phyloP scores from a whole-genome alignment of 2,797 vertebrate genomes.

The Psittacula derbiana region DNA sequence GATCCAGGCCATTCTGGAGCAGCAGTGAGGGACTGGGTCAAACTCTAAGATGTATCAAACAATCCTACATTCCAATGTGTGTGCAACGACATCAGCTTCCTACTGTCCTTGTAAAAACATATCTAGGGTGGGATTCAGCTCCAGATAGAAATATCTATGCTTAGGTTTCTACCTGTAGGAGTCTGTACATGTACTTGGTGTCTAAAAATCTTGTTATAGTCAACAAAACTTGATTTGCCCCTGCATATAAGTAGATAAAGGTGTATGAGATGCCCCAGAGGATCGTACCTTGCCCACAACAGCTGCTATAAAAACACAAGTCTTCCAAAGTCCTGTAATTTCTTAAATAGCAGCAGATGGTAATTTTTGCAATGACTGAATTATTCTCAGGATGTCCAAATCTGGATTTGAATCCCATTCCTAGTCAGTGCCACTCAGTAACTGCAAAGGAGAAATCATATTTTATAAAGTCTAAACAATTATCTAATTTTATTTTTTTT shows the following conservation, averaged over 20 bases:
- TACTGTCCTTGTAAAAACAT: neutral
- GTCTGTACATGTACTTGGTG: neutral
- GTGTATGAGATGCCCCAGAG: neutral
- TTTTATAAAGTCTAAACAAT: neutral
- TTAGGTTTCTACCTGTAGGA: neutral
- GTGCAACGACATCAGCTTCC: neutral
- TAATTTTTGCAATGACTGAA: neutral
- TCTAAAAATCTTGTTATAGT: neutral
- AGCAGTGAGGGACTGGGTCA: neutral
- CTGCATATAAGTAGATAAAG: neutral
- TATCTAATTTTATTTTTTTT: neutral
- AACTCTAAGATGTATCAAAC: fast-evolving
- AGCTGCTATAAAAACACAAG: neutral
- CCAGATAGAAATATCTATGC: neutral
- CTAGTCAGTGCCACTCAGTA: neutral
- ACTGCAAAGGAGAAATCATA: neutral
- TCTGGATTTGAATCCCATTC: neutral
- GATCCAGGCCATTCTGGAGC: neutral
- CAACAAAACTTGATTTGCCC: neutral
- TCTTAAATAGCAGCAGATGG: neutral
- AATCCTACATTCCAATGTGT: neutral
- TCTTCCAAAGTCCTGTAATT: neutral
- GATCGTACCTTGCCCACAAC: neutral
- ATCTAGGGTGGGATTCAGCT: neutral
- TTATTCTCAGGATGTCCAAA: neutral